These are phyloP conservation scores for Brachirus orientalis DNA, from an alignment of 2,113 vertebrate genomes.

Conservation along the genomic window DNA sequence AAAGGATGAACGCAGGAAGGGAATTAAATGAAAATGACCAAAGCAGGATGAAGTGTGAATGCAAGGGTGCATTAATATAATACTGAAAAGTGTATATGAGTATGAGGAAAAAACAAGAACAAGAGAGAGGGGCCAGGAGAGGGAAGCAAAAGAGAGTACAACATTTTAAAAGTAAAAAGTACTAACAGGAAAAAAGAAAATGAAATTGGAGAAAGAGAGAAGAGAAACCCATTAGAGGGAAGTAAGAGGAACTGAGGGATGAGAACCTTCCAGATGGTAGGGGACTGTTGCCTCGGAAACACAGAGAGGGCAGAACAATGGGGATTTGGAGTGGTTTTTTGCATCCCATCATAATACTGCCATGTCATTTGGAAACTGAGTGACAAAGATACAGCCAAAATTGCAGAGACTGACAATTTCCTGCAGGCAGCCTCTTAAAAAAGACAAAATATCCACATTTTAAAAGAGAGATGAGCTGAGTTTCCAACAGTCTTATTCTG, in stretches of 20 bases:
- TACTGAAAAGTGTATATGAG: slow-evolving; percentile 20
- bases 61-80: slow-evolving; percentile 10
- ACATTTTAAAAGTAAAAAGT: background rate
- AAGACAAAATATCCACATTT: slow-evolving; percentile 21
- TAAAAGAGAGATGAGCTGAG: slow-evolving; percentile 17
- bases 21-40: slow-evolving; percentile 29
- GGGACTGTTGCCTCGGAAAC: slow-evolving; percentile 77
- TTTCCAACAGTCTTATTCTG: background rate
- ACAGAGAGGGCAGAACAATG: slow-evolving; percentile 76
- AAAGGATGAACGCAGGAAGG: background rate
- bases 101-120: background rate
- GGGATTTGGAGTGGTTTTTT: slow-evolving; percentile 72
- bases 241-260: slow-evolving; percentile 64
- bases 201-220: slow-evolving; percentile 36
- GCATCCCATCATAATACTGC: slow-evolving; percentile 68
- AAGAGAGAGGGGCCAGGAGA: slow-evolving; percentile 6
- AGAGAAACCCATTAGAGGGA: slow-evolving; percentile 62
- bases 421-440: slow-evolving; percentile 18
- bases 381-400: slow-evolving; percentile 27
- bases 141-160: slow-evolving; percentile 12
- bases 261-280: slow-evolving; percentile 74
- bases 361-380: slow-evolving; percentile 64
- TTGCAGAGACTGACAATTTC: slow-evolving; percentile 18
- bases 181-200: slow-evolving; percentile 19
- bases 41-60: slow-evolving; percentile 14